Base-by-base conservation (phyloP, 2,797 vertebrate species). In the Huso huso region DNA sequence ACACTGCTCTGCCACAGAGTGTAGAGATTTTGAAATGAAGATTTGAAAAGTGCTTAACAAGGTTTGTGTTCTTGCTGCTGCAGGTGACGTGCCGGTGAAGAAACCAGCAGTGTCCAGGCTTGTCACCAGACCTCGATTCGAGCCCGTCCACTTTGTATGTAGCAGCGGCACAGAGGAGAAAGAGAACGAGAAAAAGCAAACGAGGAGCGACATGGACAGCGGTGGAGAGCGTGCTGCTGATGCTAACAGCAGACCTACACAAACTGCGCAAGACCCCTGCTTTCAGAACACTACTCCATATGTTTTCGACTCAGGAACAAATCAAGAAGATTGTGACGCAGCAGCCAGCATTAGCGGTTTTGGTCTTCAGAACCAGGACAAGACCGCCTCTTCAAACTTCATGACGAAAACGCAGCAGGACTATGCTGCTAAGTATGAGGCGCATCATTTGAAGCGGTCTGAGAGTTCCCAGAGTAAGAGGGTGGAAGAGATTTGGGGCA, bases 111-210 rank as follows among this genome's bases (percentile, higher is more conserved):
- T 79, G 70, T 91, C 94, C 76, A 94, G 82, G 83, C 95, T 92
- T 83, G 90, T 89, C 72, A 83, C 87, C 66, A 88, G 91, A 74
- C 94, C 94, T 51, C 93, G 92, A 66, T 99, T 99, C 80, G 93
- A 97, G 82, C 96, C 96, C 62, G 95, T 99, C 59, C 92, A 96
- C 77, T 99, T 99, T 85, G 96, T 99, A 71, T 90, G 90, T 78
- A 92, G 94, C 15, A 93, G 91, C 65, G 82, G 85, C 58, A 89
- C 90, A 23, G 92, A 90, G 6, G 91, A 83, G 78, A 89, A 93
- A 71, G 88, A 90, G 74, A 89, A 89, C 1, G 84, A 90, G 68
- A 88, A 86, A 68, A 85, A 86, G 23, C 81, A 81, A 68, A 83
- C 81, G 75, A 82, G 80, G 69, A 78, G 72, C 3, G 86, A 89